Evolutionary conservation across 1,140 invertebrate genomes (phyloP), one percentile per base, ranked within the genome.

Genomic region (Pseudobourletiella spinata): DNA sequence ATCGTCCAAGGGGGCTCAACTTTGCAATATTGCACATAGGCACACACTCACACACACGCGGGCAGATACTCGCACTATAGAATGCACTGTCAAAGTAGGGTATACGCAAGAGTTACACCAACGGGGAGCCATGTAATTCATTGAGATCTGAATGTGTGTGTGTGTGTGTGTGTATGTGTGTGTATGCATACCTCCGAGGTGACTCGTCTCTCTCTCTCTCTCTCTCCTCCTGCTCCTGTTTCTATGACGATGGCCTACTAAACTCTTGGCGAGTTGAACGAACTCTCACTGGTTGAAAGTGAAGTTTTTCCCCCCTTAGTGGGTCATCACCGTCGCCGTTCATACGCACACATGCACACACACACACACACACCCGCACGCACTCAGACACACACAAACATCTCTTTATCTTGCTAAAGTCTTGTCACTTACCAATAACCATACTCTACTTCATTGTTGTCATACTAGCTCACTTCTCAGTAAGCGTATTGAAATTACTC

Each of bases 201-300:
- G 43, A 46, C 6, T 8, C n/a, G 43, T 46, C 43, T 8, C 43
- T 6, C 18, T 46, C 48, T 24, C 48, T 14, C 22, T 22, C 22
- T 24, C 48, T 39, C 44, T 48, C 18, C 44, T 48, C 6, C 20
- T 48, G 11, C 20, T 22, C 20, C 8, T 51, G 48, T 51, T 51
- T 51, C 48, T 51, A 51, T 51, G 48, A 51, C 48, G 48, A 51
- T 25, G 48, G n/a, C 48, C 48, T 26, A 51, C 48, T 51, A 51
- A 51, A 51, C 48, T 51, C 48, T 51, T 6, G 48, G 8, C 6
- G 25, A 51, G 48, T 51, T 51, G 48, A 51, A 51, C 24, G 48
- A 51, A 51, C 48, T 51, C 14, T 24, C 48, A 51, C 14, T 51
- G 22, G n/a, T 51, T 51, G 48, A 51, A 51, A 51, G 48, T 51